These are phyloP conservation scores for Hydractinia echinata DNA, from an alignment of 30 jellyfish, hydroid and myxozoan species.

Conservation along the genomic window DNA sequence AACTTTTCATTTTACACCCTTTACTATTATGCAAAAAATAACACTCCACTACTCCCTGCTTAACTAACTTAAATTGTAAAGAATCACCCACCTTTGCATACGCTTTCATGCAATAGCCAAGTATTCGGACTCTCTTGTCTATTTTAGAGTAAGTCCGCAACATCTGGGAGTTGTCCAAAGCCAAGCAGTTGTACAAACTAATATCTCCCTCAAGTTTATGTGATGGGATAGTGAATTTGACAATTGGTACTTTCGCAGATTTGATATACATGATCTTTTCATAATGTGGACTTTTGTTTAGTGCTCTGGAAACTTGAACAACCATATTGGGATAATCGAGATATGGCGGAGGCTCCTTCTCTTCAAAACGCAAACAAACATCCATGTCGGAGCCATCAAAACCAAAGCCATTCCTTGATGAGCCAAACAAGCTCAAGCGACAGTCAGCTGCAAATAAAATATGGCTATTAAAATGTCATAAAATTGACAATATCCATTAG, in stretches of 20 bases:
- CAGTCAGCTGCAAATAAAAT: slow-evolving; percentile 36
- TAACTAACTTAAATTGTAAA: too few relatives aligned
- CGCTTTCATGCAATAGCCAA: slow-evolving; percentile 65
- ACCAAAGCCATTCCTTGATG: slow-evolving; percentile 85
- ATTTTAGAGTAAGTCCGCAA: slow-evolving; percentile 39
- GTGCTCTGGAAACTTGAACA: slow-evolving; percentile 28
- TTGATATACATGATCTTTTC: slow-evolving; percentile 37
- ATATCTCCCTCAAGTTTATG: slow-evolving; percentile 64
- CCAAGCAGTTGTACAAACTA: slow-evolving; percentile 66
- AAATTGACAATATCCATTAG: too few relatives aligned
- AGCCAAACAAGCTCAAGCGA: slow-evolving; percentile 58
- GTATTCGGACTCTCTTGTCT: slow-evolving; percentile 52
- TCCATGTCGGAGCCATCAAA: slow-evolving; percentile 74
- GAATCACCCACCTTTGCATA: slow-evolving; percentile 64
- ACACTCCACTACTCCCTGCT: too few relatives aligned
- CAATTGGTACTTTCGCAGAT: slow-evolving; percentile 83
- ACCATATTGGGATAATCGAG: slow-evolving; percentile 27
- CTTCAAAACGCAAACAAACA: slow-evolving; percentile 44
- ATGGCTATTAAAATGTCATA: background rate
- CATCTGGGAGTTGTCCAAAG: slow-evolving; percentile 58
- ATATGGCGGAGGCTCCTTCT: slow-evolving; percentile 24
- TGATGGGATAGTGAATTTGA: slow-evolving; percentile 34
- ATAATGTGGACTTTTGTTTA: slow-evolving; percentile 18
- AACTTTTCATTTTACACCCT: too few relatives aligned
- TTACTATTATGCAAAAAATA: too few relatives aligned